These are phyloP conservation scores for Abrostola tripartita DNA, from an alignment of 2,888 invertebrate species.

Conservation along the genomic window DNA sequence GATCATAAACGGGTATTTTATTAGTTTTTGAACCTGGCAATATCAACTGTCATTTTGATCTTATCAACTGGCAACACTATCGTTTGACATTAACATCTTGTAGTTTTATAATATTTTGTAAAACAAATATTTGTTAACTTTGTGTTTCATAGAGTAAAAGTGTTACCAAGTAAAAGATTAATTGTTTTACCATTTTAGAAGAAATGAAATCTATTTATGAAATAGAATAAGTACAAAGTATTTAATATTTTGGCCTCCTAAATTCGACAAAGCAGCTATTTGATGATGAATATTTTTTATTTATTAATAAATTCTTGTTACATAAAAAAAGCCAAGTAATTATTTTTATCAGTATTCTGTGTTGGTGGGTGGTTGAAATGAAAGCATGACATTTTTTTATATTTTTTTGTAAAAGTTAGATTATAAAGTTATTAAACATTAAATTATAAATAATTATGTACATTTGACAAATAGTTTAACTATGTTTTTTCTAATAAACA, in stretches of 20 bases:
- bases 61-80: conserved; percentile 11
- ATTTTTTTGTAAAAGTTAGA: conserved; percentile 5
- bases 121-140: too few species aligned
- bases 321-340: background rate
- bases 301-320: too few species aligned
- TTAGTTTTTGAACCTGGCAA: background rate
- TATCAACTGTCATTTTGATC: conserved; percentile 1
- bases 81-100: conserved; percentile 45
- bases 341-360: background rate
- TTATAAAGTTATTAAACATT: background rate
- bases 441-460: background rate
- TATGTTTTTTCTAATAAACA: background rate
- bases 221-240: too few species aligned
- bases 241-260: too few species aligned
- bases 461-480: background rate
- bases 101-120: conserved; percentile 18
- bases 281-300: too few species aligned
- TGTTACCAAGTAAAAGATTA: too few species aligned
- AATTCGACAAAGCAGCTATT: too few species aligned
- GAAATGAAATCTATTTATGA: too few species aligned
- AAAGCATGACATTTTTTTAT: conserved; percentile 9
- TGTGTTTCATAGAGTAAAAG: too few species aligned
- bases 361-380: background rate
- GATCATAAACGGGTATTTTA: conserved; percentile 29
- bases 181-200: too few species aligned